A percentile compares a stretch with the other conserved stretches of the same genome.
Conservation (phyloP, 1,140 invertebrate genomes). For the Zaprionus kolodkinae region DNA sequence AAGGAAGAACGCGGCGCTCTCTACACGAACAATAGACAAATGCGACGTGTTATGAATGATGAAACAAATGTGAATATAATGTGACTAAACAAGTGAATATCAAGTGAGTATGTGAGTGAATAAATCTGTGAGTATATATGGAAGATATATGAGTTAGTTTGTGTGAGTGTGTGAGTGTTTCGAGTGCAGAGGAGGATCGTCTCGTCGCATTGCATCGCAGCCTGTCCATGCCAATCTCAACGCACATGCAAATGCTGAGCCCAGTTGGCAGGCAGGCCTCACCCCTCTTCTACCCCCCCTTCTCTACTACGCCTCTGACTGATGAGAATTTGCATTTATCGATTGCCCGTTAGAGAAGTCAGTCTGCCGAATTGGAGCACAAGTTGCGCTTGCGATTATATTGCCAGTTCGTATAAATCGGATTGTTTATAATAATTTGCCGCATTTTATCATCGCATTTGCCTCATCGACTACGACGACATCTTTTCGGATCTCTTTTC, state of each 20-base stretch:
- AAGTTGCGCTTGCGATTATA: conserved; percentile 29
- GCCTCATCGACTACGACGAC: background rate
- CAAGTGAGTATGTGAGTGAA: background rate
- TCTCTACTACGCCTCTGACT: background rate
- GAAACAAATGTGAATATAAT: conserved; percentile 7
- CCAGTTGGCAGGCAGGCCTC: background rate
- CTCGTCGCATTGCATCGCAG: background rate
- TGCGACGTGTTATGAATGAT: conserved; percentile 3
- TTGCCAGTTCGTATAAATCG: conserved; percentile 11
- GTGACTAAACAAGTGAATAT: conserved; percentile 3
- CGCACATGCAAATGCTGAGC: conserved; percentile 8
- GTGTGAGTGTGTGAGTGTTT: background rate
- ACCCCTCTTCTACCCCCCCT: background rate
- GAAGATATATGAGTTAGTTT: background rate
- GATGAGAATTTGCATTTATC: conserved; percentile 42
- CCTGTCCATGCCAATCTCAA: conserved; percentile 2
- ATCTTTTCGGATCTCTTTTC: background rate
- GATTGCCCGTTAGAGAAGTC: conserved; percentile 42
- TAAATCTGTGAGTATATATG: background rate
- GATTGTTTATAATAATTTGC: conserved; percentile 33
- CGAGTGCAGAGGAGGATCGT: background rate
- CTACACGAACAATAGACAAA: conserved; percentile 2
- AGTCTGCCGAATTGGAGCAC: conserved; percentile 37
- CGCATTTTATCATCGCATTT: conserved; percentile 16
- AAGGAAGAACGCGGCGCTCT: background rate